These are phyloP conservation scores for Notoglanidium macrostoma DNA, from an alignment of 2,797 vertebrate genomes.

Conservation along the genomic window DNA sequence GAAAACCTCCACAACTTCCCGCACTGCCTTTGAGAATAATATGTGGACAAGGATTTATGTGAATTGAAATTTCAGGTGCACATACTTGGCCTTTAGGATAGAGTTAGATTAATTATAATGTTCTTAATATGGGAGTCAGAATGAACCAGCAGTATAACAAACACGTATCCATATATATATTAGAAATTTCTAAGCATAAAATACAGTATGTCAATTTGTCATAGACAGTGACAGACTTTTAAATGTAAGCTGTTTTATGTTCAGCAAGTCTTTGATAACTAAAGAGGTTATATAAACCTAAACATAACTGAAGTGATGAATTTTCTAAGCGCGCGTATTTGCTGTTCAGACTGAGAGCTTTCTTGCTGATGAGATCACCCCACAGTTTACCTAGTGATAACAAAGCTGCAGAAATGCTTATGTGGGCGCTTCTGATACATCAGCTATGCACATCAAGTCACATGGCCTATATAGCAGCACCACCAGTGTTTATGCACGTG, in stretches of 20 bases:
- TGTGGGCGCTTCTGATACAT: constrained; percentile 64
- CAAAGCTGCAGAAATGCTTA: constrained; percentile 76
- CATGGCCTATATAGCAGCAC: constrained; percentile 7
- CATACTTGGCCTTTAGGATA: not conserved
- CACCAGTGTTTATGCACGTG: not conserved
- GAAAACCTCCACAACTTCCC: not conserved
- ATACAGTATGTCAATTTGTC: not conserved
- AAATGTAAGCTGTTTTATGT: too few relatives aligned
- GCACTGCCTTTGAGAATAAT: constrained; percentile 16
- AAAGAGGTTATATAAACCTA: not conserved
- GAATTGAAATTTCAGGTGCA: constrained; percentile 32
- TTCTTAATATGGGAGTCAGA: not conserved
- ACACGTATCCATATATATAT: not conserved
- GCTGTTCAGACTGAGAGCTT: constrained; percentile 70
- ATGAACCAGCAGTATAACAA: not conserved
- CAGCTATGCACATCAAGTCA: constrained; percentile 69
- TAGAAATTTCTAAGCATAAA: not conserved
- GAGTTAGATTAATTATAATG: not conserved
- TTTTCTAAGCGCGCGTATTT: not conserved
- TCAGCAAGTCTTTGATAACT: not conserved
- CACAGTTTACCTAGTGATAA: constrained; percentile 76
- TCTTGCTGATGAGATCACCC: constrained; percentile 76
- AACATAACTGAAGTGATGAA: not conserved
- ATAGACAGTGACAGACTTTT: not conserved
- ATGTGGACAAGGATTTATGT: constrained; percentile 21